Conservation (phyloP, 2,113 vertebrate species). For the Anoplopoma fimbria region DNA sequence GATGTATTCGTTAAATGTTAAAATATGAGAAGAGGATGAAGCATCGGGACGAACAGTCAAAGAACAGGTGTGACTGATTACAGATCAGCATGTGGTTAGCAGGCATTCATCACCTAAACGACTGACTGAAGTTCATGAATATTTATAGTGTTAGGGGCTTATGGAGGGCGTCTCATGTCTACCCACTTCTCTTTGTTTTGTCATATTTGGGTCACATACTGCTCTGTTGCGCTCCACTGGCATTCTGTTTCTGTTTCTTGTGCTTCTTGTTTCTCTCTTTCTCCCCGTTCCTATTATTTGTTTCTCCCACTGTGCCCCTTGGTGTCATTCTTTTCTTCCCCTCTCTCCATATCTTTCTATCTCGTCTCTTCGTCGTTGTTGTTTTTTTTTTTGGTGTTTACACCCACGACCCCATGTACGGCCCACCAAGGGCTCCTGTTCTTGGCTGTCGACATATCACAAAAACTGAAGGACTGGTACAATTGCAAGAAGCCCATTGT, state of each 20-base stretch:
- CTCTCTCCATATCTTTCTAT: slow-evolving; percentile 21
- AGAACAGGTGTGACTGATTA: slow-evolving; percentile 3
- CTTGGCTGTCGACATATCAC: slow-evolving; percentile 33
- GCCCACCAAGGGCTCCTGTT: slow-evolving; percentile 42
- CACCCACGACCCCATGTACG: not conserved
- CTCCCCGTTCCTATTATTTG: slow-evolving; percentile 48
- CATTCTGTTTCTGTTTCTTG: slow-evolving; percentile 35
- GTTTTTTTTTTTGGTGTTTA: slow-evolving; percentile 32
- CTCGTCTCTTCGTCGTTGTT: slow-evolving; percentile 5
- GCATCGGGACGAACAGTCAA: not conserved
- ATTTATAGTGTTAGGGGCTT: slow-evolving; percentile 33
- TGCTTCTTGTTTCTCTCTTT: slow-evolving; percentile 37
- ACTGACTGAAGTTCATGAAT: slow-evolving; percentile 49
- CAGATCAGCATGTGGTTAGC: slow-evolving; percentile 24
- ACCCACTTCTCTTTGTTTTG: slow-evolving; percentile 51
- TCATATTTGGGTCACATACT: slow-evolving; percentile 71
- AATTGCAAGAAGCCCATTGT: slow-evolving; percentile 62
- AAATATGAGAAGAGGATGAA: not conserved
- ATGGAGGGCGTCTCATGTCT: slow-evolving; percentile 28
- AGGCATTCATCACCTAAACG: slow-evolving; percentile 33
- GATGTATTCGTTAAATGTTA: not conserved
- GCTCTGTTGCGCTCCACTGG: slow-evolving; percentile 39
- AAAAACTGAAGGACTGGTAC: slow-evolving; percentile 51
- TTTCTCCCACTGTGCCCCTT: slow-evolving; percentile 38
- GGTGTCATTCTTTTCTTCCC: slow-evolving; percentile 27